phyloP scores from a whole-genome alignment of 1,140 invertebrate species.

The Contarinia nasturtii region DNA sequence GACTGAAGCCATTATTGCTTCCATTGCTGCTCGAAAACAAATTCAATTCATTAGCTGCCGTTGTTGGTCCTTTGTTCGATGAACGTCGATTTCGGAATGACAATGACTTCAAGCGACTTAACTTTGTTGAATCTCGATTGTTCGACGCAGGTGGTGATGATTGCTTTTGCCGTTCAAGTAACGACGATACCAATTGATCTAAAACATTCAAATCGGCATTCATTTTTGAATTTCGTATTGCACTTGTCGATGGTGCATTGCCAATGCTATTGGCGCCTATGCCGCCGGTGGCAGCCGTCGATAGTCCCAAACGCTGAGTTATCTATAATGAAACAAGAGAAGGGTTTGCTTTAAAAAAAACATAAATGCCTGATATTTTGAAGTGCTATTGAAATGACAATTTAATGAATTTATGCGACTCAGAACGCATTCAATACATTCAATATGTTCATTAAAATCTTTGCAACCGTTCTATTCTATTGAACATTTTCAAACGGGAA shows the following conservation, averaged over 20 bases:
- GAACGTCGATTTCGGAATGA: slow-evolving; percentile 11
- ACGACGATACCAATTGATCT: slow-evolving; percentile 18
- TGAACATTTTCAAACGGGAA: too few species aligned
- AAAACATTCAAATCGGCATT: slow-evolving; percentile 17
- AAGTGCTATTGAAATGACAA: too few species aligned
- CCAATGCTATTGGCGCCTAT: not conserved
- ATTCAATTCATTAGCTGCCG: not conserved
- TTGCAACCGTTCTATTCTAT: too few species aligned
- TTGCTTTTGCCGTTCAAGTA: slow-evolving; percentile 15
- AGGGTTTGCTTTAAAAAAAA: too few species aligned
- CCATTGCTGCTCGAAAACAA: too few species aligned
- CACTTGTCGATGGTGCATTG: slow-evolving; percentile 3
- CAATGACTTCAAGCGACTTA: slow-evolving; percentile 18
- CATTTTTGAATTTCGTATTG: slow-evolving; percentile 16
- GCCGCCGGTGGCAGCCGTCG: not conserved
- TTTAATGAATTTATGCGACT: too few species aligned
- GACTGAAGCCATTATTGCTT: too few species aligned
- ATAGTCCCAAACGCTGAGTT: not conserved
- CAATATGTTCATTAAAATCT: too few species aligned
- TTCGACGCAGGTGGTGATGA: too few species aligned
- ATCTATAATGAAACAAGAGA: not conserved
- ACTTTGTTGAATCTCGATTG: slow-evolving; percentile 5
- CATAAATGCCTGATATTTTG: too few species aligned
- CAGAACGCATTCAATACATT: too few species aligned
- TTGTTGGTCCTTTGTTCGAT: not conserved